Percentiles rank a stretch among this genome's conserved stretches.
Evolutionary conservation across 2,113 vertebrate species (phyloP).

Genomic region (Phaethon lepturus): DNA sequence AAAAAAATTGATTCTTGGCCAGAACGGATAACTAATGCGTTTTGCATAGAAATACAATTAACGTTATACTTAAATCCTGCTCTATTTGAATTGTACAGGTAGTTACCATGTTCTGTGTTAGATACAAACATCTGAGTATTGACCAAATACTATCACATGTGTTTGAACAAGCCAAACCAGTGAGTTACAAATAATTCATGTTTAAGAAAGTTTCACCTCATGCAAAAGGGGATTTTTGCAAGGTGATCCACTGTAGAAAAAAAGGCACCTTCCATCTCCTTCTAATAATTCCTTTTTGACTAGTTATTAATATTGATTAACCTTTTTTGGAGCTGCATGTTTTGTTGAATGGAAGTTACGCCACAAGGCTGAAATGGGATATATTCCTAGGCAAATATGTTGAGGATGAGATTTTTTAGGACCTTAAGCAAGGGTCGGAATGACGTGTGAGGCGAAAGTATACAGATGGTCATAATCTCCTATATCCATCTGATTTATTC

Average conservation of each 20-base stretch:
- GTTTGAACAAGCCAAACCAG: neutral
- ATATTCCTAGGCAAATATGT: neutral
- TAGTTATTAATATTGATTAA: neutral
- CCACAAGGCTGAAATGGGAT: neutral
- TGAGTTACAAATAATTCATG: neutral
- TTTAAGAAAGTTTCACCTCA: neutral
- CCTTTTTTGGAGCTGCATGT: neutral
- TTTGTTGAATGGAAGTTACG: neutral
- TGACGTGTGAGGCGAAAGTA: neutral
- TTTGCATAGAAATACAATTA: neutral
- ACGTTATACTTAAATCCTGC: fast-evolving
- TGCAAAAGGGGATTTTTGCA: neutral
- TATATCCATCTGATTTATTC: conserved; percentile 42
- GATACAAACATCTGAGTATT: fast-evolving
- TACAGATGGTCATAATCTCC: conserved; percentile 56
- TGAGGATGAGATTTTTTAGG: neutral
- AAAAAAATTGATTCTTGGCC: neutral
- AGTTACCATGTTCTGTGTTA: neutral
- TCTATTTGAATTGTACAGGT: neutral
- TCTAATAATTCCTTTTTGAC: neutral
- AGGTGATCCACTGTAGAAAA: neutral
- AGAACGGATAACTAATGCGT: neutral
- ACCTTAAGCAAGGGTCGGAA: neutral
- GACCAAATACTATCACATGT: neutral
- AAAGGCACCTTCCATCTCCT: neutral